phyloP scores from a whole-genome alignment of 1,140 invertebrate genomes.

The Bombyx mandarina region DNA sequence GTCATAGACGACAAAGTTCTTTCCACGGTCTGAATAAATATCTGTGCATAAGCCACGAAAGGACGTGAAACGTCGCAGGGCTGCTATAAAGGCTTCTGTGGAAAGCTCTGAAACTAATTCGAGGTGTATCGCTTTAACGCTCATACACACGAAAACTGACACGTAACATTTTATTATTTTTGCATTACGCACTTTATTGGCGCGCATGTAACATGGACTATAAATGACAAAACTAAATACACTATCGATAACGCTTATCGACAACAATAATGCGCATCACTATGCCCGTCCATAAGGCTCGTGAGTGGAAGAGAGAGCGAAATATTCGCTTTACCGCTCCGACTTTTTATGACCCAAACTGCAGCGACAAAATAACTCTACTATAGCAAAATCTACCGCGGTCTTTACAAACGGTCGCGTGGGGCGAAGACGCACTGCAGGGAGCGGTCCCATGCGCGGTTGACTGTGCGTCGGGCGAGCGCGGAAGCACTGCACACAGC shows the following conservation, averaged over 20 bases:
- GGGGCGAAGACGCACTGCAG: not conserved
- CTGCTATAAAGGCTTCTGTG: no score
- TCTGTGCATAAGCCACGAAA: slow-evolving; percentile 21
- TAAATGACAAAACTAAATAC: no score
- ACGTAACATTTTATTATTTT: slow-evolving; percentile 23
- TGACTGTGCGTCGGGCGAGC: not conserved
- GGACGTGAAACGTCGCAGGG: not conserved
- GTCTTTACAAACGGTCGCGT: slow-evolving; percentile 10
- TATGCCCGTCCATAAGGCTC: no score
- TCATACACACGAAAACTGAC: slow-evolving; percentile 31
- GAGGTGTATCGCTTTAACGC: slow-evolving; percentile 55
- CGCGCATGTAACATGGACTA: slow-evolving; percentile 10
- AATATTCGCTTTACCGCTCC: no score
- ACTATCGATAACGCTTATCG: no score
- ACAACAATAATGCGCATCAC: no score
- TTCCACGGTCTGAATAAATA: slow-evolving; percentile 2
- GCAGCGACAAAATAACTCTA: no score
- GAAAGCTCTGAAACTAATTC: slow-evolving; percentile 28
- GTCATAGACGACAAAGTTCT: not conserved
- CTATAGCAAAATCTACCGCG: slow-evolving; percentile 8
- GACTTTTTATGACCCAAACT: no score
- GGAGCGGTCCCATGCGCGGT: no score
- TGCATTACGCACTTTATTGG: slow-evolving; percentile 13
- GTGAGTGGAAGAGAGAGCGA: no score
- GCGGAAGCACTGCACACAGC: slow-evolving; percentile 8